Conservation (phyloP, 2,888 invertebrate species). For the Cephus spinipes region DNA sequence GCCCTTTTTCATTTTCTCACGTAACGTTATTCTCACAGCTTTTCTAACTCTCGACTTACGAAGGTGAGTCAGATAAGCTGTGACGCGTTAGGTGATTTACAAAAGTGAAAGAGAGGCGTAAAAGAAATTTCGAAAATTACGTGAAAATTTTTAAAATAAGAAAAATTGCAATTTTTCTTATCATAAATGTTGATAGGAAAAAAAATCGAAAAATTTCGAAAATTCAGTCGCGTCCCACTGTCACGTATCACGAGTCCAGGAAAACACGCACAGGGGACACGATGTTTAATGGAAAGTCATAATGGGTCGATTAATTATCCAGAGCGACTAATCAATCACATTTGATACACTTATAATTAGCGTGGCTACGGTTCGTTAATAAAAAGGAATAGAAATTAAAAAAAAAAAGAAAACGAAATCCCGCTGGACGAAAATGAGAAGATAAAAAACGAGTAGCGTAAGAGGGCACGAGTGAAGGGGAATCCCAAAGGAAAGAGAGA, state of each 20-base stretch:
- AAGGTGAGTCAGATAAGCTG: too few relatives aligned
- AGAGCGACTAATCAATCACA: conserved; percentile 30
- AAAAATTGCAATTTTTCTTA: too few relatives aligned
- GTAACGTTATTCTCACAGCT: too few relatives aligned
- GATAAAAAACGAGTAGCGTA: not conserved
- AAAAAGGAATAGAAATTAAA: not conserved
- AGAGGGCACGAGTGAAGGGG: not conserved
- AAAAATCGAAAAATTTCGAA: not conserved
- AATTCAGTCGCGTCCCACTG: not conserved
- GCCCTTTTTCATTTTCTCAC: too few relatives aligned
- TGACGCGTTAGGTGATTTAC: too few relatives aligned
- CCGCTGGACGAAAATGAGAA: not conserved
- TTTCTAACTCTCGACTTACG: too few relatives aligned
- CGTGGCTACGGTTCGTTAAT: conserved; percentile 2
- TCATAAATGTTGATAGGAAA: not conserved
- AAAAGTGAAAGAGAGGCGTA: not conserved
- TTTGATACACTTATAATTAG: conserved; percentile 23
- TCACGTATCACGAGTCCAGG: not conserved
- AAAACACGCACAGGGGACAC: not conserved
- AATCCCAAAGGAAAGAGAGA: not conserved
- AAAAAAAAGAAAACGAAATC: not conserved
- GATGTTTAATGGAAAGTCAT: conserved; percentile 23
- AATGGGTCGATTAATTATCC: conserved; percentile 22
- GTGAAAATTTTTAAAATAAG: too few relatives aligned
- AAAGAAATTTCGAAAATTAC: not conserved